Conservation (phyloP, 1,140 invertebrate genomes). For the Papilio aristodemus region DNA sequence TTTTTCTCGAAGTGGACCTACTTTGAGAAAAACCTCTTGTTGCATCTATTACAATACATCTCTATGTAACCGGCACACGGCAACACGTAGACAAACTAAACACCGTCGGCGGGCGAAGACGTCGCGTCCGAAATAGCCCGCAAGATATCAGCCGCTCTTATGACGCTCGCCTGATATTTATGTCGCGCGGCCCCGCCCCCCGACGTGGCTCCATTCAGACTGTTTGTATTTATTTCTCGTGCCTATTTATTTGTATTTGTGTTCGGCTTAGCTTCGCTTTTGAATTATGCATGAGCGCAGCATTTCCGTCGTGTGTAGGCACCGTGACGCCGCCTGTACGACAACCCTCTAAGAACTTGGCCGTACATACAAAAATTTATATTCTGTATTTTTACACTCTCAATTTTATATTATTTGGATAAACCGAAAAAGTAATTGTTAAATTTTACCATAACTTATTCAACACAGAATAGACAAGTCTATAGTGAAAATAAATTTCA, state of each 20-base stretch:
- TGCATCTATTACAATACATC: no score
- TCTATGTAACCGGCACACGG: background rate
- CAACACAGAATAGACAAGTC: no score
- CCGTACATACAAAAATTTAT: constrained; percentile 35
- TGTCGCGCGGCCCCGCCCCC: constrained; percentile 74
- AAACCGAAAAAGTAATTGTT: background rate
- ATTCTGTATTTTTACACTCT: constrained; percentile 26
- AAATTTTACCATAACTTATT: background rate
- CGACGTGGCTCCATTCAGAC: constrained; percentile 73
- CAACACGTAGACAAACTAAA: constrained; percentile 35
- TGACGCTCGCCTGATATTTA: constrained; percentile 74
- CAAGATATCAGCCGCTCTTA: constrained; percentile 66
- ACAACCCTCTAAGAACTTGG: constrained; percentile 42
- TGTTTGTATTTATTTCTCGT: constrained; percentile 78
- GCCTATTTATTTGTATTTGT: constrained; percentile 80
- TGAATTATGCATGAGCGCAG: constrained; percentile 77
- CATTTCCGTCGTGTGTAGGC: constrained; percentile 78
- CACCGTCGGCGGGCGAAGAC: constrained; percentile 34
- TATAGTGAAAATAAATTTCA: no score
- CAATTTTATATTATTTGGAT: background rate
- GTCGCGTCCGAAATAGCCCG: constrained; percentile 67
- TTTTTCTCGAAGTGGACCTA: no score
- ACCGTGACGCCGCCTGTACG: constrained; percentile 70
- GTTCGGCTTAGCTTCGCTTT: constrained; percentile 72
- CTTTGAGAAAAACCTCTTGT: no score